Conservation (phyloP, 2,113 vertebrate species). For the Heloderma charlesbogerti region DNA sequence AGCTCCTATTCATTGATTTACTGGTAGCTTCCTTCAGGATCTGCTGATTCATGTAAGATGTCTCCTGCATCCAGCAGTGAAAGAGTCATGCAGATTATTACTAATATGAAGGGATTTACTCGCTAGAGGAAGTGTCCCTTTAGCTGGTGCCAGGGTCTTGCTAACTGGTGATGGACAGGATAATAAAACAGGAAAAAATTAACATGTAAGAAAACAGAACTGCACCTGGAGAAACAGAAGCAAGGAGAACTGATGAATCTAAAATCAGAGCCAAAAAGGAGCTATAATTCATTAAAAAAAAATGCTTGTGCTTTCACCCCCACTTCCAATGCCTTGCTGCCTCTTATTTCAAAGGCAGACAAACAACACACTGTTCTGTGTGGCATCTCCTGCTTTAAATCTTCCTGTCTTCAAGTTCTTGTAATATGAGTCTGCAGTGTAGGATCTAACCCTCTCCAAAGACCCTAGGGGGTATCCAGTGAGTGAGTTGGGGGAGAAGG, state of each 20-base stretch:
- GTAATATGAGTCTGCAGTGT: constrained; percentile 77
- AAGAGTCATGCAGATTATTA: constrained; percentile 19
- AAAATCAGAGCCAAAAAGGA: constrained; percentile 67
- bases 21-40: not conserved
- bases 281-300: constrained; percentile 71
- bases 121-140: constrained; percentile 51
- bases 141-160: constrained; percentile 52
- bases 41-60: not conserved
- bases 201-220: constrained; percentile 83
- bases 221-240: constrained; percentile 86
- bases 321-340: constrained; percentile 58
- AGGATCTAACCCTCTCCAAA: constrained; percentile 72
- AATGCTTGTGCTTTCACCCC: constrained; percentile 65
- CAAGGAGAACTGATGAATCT: constrained; percentile 62
- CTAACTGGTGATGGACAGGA: constrained; percentile 70
- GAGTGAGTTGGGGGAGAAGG: not conserved
- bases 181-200: constrained; percentile 83
- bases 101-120: not conserved
- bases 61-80: constrained; percentile 4
- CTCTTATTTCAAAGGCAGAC: constrained; percentile 84
- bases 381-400: constrained; percentile 81
- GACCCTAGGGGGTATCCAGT: constrained; percentile 48
- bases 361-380: constrained; percentile 80
- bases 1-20: not conserved
- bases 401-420: constrained; percentile 81